Evolutionary conservation across 2,113 vertebrate species (phyloP), one percentile per base, ranked within the genome.

Genomic region (Corvus hawaiiensis): DNA sequence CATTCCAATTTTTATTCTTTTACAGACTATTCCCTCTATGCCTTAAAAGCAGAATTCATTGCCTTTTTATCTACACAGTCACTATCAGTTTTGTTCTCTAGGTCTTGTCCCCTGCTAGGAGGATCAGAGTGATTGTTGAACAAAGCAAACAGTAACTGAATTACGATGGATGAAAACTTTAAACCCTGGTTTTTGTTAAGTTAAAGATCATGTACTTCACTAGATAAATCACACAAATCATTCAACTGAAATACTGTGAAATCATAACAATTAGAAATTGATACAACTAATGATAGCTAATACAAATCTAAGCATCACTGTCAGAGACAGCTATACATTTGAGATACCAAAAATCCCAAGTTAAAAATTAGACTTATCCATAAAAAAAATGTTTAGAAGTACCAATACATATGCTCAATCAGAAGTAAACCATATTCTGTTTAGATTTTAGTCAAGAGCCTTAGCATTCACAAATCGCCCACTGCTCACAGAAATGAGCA

Each of bases 111-210:
- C 98, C 97, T 98, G 98, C 97, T 96, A 98, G 97, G 98, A 98
- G 96, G 98, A 98, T 98, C 97, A 98, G 95, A 98, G 98, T 97
- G 97, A 97, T 83, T 90, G 96, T 56, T 91, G 98, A 98, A 98
- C 98, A 98, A 98, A 98, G 98, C 97, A 98, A 98, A 98, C 87
- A 97, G 97, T 97, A 97, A 97, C 95, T 95, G 97, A 97, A 97
- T 98, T 97, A 97, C 91, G 96, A 94, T 96, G 72, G 88, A 97
- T 79, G 86, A 90, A 98, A 97, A 97, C 96, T 96, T 93, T 94
- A 96, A 97, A 82, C 54, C 39, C 54, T n/a, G 61, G 84, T 87
- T 95, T 95, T 81, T 93, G 82, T 90, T 96, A 97, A 93, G 86
- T 94, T 90, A 95, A 96, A 97, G 94, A 94, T 95, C 93, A 87